phyloP scores from a whole-genome alignment of 2,888 invertebrate genomes.

The Hydropsyche betteni region DNA sequence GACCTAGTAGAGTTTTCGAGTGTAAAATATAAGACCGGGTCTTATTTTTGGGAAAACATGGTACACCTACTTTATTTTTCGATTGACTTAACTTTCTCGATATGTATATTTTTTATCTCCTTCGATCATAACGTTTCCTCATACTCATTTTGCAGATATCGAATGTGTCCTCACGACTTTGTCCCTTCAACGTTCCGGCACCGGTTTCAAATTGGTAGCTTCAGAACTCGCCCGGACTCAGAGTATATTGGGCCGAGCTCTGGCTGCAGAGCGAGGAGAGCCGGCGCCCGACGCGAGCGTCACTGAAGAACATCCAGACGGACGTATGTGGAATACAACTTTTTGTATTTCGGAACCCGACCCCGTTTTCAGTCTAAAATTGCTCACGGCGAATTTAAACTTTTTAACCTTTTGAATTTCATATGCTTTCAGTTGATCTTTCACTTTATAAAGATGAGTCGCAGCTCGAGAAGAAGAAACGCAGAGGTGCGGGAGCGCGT shows the following conservation, averaged over 20 bases:
- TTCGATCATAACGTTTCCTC: background rate
- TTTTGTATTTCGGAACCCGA: background rate
- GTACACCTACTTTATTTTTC: no score
- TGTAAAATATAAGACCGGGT: no score
- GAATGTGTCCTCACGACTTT: slow-evolving; percentile 90
- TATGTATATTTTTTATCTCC: background rate
- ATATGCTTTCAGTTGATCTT: slow-evolving; percentile 55
- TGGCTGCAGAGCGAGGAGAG: slow-evolving; percentile 81
- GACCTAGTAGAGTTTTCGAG: no score
- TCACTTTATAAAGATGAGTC: slow-evolving; percentile 86
- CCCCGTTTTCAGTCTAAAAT: no score
- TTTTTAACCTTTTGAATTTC: no score
- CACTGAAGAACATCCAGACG: slow-evolving; percentile 87
- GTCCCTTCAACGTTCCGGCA: slow-evolving; percentile 77
- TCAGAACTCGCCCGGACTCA: slow-evolving; percentile 81
- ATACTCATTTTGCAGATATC: slow-evolving; percentile 69
- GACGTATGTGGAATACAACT: slow-evolving; percentile 69
- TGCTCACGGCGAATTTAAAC: no score
- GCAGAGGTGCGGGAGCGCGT: slow-evolving; percentile 56
- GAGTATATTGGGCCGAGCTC: slow-evolving; percentile 84
- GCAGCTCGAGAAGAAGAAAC: slow-evolving; percentile 73
- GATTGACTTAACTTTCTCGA: slow-evolving; percentile 31
- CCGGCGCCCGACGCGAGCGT: slow-evolving; percentile 67
- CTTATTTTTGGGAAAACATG: no score
- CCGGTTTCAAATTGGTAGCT: slow-evolving; percentile 73